phyloP scores from a whole-genome alignment of 53 echinoderm and acorn worm genomes.

The Temnopleurus reevesii region DNA sequence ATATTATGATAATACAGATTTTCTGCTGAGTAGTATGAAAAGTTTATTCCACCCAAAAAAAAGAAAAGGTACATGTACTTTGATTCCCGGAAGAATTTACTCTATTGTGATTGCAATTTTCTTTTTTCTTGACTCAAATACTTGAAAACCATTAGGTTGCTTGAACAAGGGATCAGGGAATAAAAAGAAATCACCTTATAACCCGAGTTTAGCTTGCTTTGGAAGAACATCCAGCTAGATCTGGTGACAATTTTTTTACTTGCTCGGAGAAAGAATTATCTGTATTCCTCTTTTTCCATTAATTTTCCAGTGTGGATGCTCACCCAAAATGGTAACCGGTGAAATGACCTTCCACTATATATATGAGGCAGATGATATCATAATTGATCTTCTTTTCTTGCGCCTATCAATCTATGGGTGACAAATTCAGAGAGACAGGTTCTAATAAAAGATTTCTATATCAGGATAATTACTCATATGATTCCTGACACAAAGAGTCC shows the following conservation, averaged over 20 bases:
- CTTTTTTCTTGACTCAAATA: neutral
- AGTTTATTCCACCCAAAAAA: neutral
- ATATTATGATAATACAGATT: no score
- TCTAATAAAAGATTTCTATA: conserved; percentile 35
- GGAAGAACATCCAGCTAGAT: no score
- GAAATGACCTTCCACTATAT: neutral
- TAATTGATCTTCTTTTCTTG: neutral
- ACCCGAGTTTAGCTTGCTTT: no score
- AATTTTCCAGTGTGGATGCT: no score
- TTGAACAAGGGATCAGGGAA: neutral
- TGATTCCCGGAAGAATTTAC: neutral
- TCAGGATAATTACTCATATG: neutral
- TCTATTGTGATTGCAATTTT: no score
- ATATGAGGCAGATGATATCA: neutral
- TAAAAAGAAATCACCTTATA: no score
- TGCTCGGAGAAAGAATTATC: no score
- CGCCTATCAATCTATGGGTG: neutral
- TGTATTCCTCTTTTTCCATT: no score
- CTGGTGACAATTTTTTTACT: no score
- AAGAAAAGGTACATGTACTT: neutral
- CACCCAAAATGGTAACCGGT: no score
- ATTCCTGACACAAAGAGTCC: neutral
- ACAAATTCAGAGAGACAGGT: neutral
- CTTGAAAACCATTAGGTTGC: neutral
- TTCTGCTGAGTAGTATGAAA: neutral